Percentiles rank a stretch among this genome's conserved stretches.
Evolutionary conservation across 2,113 vertebrate genomes (phyloP).

Genomic region (Alexandromys fortis): DNA sequence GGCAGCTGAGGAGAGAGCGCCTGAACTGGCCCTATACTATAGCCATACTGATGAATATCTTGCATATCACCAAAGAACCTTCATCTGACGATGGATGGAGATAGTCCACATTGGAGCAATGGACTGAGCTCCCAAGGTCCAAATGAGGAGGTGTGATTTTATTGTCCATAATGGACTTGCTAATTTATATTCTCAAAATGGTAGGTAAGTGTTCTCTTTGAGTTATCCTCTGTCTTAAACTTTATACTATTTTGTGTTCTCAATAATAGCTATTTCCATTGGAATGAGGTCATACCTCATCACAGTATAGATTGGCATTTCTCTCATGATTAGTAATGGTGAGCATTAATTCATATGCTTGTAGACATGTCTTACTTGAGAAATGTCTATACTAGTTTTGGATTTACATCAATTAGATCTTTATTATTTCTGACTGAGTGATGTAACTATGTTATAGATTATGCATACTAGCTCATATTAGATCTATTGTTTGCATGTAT

Average conservation of each 20-base stretch:
- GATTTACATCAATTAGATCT: neutral
- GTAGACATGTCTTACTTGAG: neutral
- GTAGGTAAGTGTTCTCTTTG: neutral
- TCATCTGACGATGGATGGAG: too few species aligned
- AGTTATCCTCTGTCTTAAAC: neutral
- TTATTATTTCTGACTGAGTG: neutral
- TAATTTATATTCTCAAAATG: neutral
- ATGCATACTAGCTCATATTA: neutral
- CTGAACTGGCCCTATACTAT: too few species aligned
- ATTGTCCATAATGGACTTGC: neutral
- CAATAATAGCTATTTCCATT: neutral
- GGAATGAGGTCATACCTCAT: neutral
- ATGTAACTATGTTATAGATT: neutral
- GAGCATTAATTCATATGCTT: neutral
- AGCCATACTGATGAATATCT: too few species aligned
- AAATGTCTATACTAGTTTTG: neutral
- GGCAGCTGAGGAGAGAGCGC: too few species aligned
- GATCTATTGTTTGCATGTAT: neutral
- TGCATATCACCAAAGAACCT: too few species aligned
- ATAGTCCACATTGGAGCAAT: too few species aligned
- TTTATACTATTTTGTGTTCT: neutral
- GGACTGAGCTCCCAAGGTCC: too few species aligned
- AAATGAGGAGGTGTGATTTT: neutral
- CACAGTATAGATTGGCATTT: neutral
- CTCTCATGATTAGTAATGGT: neutral